Evolutionary conservation across 2,888 invertebrate genomes (phyloP).

Genomic region (Falcaria lacertinaria): DNA sequence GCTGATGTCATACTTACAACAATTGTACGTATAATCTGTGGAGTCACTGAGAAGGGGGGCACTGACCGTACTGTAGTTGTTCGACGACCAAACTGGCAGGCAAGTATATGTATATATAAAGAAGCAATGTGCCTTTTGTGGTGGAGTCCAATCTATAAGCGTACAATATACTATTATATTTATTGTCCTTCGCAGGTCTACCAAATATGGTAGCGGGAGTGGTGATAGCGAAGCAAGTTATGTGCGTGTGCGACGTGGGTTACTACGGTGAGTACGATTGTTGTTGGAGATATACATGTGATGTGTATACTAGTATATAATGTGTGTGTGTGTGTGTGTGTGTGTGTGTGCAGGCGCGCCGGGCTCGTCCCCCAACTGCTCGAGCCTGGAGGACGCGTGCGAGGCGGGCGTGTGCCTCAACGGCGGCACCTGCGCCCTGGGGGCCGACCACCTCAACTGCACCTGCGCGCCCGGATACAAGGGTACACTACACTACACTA

Average conservation of each 20-base stretch:
- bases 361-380: slow-evolving; percentile 59
- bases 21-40: no score
- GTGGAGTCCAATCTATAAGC: no score
- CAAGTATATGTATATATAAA: no score
- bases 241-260: slow-evolving; percentile 84
- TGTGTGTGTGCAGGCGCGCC: slow-evolving; percentile 44
- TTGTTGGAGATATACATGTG: background rate
- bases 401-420: slow-evolving; percentile 86
- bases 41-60: no score
- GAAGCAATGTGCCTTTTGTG: no score
- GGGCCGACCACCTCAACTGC: slow-evolving; percentile 82
- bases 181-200: slow-evolving; percentile 41
- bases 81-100: no score
- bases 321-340: no score
- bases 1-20: no score
- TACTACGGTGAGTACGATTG: slow-evolving; percentile 70
- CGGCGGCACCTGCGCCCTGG: slow-evolving; percentile 84
- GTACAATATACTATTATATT: no score
- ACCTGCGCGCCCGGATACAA: slow-evolving; percentile 84
- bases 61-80: no score
- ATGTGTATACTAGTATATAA: background rate
- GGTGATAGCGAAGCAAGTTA: slow-evolving; percentile 51
- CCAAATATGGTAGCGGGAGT: slow-evolving; percentile 47
- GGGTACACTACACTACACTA: slow-evolving; percentile 66
- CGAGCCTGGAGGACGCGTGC: slow-evolving; percentile 73